Base-by-base conservation (phyloP, 2,797 vertebrate genomes). In the Alfaro cultratus region DNA sequence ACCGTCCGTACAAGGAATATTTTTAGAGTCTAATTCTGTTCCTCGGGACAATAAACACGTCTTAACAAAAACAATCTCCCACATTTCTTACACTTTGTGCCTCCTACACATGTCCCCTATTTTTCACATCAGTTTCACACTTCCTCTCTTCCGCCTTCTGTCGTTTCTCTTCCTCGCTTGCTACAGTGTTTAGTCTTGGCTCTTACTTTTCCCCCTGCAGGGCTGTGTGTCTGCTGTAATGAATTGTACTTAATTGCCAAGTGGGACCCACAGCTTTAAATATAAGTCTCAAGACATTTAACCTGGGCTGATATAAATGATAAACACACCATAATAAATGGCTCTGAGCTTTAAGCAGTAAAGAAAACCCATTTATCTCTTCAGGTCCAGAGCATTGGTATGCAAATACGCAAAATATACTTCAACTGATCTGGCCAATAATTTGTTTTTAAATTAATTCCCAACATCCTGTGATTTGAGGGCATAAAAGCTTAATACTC, bases 211-310 rank as follows among this genome's bases (percentile, higher is more conserved):
- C 75, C 85, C 89, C 92, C 92, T 79, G 89, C 80, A 93, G 92
- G 91, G 81, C 86, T 77, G 85, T 77, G 78, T 93, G 93, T 94
- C 94, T 92, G 87, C 87, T 91, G 88, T 94, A 95, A 96, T 95
- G 93, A 95, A 96, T 96, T 94, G 93, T 92, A 91, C 91, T 91
- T 96, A 95, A 96, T 95, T 94, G 92, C 94, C 93, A 84, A 87
- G 83, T 90, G 92, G 93, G 94, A 93, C 86, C 87, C 31, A 26
- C 81, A 88, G 94, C 89, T 90, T 95, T 94, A 93, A 94, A 94
- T 89, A 94, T 89, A 94, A 95, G 90, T 93, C 94, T 94, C 93
- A 91, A 90, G 94, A 94, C 94, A 94, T 92, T 95, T 95, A 95
- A 94, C 94, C 94, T 45, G 70, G 93, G 93, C 94, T 92, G 90